Evolutionary conservation across 2,888 invertebrate genomes (phyloP), one percentile per base, ranked within the genome.

Genomic region (Oxyteleia sp.): DNA sequence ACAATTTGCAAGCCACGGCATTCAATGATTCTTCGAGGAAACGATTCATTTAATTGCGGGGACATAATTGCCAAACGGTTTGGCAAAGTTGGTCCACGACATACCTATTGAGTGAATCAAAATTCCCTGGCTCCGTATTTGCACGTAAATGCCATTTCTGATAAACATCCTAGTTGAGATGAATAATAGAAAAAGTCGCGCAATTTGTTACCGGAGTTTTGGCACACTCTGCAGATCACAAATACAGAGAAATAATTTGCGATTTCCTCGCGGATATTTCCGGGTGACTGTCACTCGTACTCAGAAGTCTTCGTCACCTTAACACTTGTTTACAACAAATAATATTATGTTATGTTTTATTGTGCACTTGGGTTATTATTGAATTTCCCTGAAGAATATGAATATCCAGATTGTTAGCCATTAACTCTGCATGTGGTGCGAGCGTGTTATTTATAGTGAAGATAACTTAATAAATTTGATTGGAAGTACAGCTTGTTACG

Each of bases 251-350:
- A 63, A 63, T 63, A 47, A 63, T 63, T 47, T 47, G 32, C 13
- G 47, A 47, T 63, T 63, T 63, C 63, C 18, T 47, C 63, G 32
- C 18, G 32, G 26, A 35, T 35, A 47, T 63, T 63, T 63, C 63
- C 63, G 47, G 47, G 32, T 32, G 13, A 11, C 26, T 59, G 7
- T 57, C 18, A 26, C 26, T n/a, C n/a, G n/a, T n/a, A n/a, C n/a
- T n/a, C n/a, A n/a, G n/a, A n/a, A n/a, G n/a, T n/a, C n/a, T n/a
- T n/a, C n/a, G n/a, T n/a, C n/a, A n/a, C n/a, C n/a, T n/a, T n/a
- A n/a, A n/a, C n/a, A n/a, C n/a, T n/a, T n/a, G n/a, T n/a, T n/a
- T n/a, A n/a, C n/a, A n/a, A n/a, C n/a, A n/a, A n/a, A n/a, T n/a
- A n/a, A n/a, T n/a, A n/a, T n/a, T n/a, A n/a, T n/a, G n/a, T n/a